A percentile compares a stretch with the other conserved stretches of the same genome.
phyloP scores from a whole-genome alignment of 2,888 invertebrate species.

The Leistus spinibarbis region DNA sequence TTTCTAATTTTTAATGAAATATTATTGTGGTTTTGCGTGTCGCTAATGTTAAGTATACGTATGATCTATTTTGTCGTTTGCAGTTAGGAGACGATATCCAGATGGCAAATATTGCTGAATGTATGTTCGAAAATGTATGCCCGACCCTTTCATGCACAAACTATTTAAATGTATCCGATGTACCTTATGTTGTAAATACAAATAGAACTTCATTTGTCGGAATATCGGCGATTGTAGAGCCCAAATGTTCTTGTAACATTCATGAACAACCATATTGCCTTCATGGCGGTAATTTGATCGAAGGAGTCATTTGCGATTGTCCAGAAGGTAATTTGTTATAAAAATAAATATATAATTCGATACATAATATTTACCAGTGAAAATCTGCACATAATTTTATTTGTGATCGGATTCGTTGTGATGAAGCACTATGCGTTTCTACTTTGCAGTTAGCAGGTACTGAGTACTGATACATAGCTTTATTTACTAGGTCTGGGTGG shows the following conservation, averaged over 20 bases:
- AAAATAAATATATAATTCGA: too few species aligned
- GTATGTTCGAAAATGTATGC: slow-evolving; percentile 73
- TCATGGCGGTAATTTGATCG: slow-evolving; percentile 62
- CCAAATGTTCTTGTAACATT: slow-evolving; percentile 70
- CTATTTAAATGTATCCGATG: slow-evolving; percentile 69
- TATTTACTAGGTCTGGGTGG: slow-evolving; percentile 67
- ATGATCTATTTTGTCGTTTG: too few species aligned
- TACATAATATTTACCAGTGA: too few species aligned
- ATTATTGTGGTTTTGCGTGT: too few species aligned
- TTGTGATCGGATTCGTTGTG: too few species aligned
- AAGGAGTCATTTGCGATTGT: slow-evolving; percentile 76
- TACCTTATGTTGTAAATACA: slow-evolving; percentile 85
- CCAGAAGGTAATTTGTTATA: slow-evolving; percentile 56
- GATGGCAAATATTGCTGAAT: slow-evolving; percentile 92
- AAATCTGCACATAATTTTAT: too few species aligned
- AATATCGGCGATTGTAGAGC: slow-evolving; percentile 81
- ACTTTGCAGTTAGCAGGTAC: too few species aligned
- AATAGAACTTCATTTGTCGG: slow-evolving; percentile 95
- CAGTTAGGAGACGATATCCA: slow-evolving; percentile 72
- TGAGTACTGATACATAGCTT: too few species aligned
- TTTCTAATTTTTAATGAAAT: too few species aligned
- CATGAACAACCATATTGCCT: slow-evolving; percentile 46
- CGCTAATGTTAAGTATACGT: too few species aligned
- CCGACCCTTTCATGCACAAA: slow-evolving; percentile 82
- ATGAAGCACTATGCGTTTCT: too few species aligned